phyloP scores from a whole-genome alignment of 2,888 invertebrate species.

The Eupithecia inturbata region DNA sequence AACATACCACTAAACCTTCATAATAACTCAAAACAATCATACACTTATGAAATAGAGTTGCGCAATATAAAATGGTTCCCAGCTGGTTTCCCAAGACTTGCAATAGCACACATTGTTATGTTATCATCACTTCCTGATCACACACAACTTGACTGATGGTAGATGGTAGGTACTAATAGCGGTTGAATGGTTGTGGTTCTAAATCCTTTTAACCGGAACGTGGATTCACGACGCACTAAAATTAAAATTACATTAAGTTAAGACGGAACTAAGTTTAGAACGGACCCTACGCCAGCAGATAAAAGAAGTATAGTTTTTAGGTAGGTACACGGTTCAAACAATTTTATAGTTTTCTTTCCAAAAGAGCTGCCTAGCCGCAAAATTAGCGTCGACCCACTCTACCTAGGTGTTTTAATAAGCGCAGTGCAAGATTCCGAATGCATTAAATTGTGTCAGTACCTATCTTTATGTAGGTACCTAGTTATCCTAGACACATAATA shows the following conservation, averaged over 20 bases:
- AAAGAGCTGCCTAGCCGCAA: not conserved
- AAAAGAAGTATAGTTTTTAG: not conserved
- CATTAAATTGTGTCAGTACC: no score
- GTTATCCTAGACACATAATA: no score
- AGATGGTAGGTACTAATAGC: not conserved
- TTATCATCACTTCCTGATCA: constrained; percentile 30
- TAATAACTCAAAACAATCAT: constrained; percentile 23
- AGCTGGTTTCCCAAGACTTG: constrained; percentile 29
- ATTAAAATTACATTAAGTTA: not conserved
- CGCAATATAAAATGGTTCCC: constrained; percentile 29
- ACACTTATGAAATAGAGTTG: constrained; percentile 32
- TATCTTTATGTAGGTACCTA: no score
- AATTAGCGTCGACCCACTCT: not conserved
- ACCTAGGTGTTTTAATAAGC: not conserved
- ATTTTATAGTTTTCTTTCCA: no score
- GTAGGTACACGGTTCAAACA: no score
- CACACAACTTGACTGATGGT: constrained; percentile 18
- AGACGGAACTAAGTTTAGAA: not conserved
- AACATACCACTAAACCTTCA: not conserved
- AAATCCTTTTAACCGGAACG: not conserved
- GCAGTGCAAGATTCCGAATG: not conserved
- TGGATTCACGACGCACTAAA: not conserved
- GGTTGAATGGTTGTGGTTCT: not conserved
- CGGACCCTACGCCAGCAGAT: not conserved
- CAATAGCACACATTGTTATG: constrained; percentile 13